phyloP scores from a whole-genome alignment of 92 coral and sea anemone species.

The Diadumene lineata region DNA sequence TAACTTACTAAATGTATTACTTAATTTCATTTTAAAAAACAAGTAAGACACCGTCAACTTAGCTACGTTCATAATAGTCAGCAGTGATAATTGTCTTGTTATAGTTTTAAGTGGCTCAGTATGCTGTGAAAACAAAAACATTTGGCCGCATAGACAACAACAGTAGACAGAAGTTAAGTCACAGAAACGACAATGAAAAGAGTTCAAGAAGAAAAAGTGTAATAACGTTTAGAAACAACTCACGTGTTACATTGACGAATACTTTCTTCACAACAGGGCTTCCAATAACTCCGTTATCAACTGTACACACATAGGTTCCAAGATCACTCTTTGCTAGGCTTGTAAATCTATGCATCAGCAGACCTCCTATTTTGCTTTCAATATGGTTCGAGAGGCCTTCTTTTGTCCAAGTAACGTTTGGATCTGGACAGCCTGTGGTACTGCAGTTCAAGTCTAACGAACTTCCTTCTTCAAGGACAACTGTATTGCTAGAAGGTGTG shows the following conservation, averaged over 20 bases:
- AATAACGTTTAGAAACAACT: too few species aligned
- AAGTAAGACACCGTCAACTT: too few species aligned
- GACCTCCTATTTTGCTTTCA: not conserved
- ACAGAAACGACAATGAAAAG: too few species aligned
- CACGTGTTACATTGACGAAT: conserved; percentile 43
- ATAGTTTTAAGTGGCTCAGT: too few species aligned
- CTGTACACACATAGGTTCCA: conserved; percentile 49
- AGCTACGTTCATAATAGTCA: too few species aligned
- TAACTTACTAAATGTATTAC: too few species aligned
- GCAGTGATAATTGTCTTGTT: too few species aligned
- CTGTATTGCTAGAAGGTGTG: not conserved
- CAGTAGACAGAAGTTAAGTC: too few species aligned
- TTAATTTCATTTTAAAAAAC: too few species aligned
- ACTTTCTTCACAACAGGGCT: conserved; percentile 24
- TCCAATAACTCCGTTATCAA: conserved; percentile 52
- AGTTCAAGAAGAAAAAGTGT: too few species aligned
- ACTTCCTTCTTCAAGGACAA: conserved; percentile 18
- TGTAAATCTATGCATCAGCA: not conserved
- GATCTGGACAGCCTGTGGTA: conserved; percentile 49
- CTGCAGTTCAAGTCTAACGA: conserved; percentile 31
- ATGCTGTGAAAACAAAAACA: too few species aligned
- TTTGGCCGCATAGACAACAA: too few species aligned
- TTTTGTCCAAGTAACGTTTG: conserved; percentile 44
- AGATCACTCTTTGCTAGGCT: conserved; percentile 22
- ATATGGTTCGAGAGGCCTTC: conserved; percentile 1